Conservation (phyloP, 2,888 invertebrate species). For the Octodonta nipae region DNA sequence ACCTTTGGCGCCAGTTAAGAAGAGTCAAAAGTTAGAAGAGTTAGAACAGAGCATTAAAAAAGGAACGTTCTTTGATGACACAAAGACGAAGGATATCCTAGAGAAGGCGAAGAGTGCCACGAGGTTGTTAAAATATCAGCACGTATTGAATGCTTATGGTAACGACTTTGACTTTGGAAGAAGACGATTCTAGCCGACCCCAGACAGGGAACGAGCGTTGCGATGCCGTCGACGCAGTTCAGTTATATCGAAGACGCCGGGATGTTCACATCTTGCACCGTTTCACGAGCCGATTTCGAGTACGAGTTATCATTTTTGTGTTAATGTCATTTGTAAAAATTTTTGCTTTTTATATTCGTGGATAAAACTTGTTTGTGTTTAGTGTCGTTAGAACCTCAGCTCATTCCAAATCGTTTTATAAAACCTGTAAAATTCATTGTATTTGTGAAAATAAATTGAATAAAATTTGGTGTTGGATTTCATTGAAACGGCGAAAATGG, state of each 20-base stretch:
- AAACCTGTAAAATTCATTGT: too few relatives aligned
- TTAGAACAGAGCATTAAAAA: slow-evolving; percentile 29
- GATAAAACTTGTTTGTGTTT: slow-evolving; percentile 7
- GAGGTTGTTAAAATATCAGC: slow-evolving; percentile 26
- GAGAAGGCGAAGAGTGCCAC: slow-evolving; percentile 29
- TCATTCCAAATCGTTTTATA: too few relatives aligned
- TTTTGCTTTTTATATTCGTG: slow-evolving; percentile 6
- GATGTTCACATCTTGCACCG: slow-evolving; percentile 16
- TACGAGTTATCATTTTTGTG: slow-evolving; percentile 12
- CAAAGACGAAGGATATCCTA: slow-evolving; percentile 30
- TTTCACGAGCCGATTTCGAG: slow-evolving; percentile 16
- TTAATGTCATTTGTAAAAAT: slow-evolving; percentile 10
- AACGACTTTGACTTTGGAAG: slow-evolving; percentile 18
- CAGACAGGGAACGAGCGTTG: slow-evolving; percentile 1
- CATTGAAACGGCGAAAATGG: slow-evolving; percentile 22
- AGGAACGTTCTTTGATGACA: slow-evolving; percentile 33
- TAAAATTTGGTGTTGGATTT: slow-evolving; percentile 12
- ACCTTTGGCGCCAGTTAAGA: slow-evolving; percentile 30
- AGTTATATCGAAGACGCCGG: slow-evolving; percentile 18
- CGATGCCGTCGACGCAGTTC: slow-evolving; percentile 13
- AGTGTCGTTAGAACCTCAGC: slow-evolving; percentile 6
- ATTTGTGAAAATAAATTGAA: too few relatives aligned
- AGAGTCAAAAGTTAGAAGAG: slow-evolving; percentile 30
- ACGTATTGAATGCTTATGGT: slow-evolving; percentile 20
- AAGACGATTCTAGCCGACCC: not conserved